These are phyloP conservation scores for Boulengeromyrus knoepffleri DNA, from an alignment of 2,113 vertebrate genomes.

Conservation along the genomic window DNA sequence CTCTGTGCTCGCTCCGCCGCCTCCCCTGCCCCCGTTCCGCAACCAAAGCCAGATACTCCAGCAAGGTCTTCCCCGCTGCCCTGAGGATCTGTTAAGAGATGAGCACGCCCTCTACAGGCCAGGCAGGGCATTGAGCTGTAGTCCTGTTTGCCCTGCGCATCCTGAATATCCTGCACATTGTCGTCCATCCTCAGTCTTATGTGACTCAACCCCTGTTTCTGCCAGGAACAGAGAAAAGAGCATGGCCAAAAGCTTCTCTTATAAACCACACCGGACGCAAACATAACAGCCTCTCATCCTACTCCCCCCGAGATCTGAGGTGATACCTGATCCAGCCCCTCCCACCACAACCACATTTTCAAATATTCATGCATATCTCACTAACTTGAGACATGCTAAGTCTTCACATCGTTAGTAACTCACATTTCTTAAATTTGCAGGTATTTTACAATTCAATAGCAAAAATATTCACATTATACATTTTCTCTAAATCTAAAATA, in stretches of 20 bases:
- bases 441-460: background rate
- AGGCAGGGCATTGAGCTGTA: slow-evolving; percentile 56
- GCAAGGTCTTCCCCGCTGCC: slow-evolving; percentile 55
- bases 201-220: slow-evolving; percentile 74
- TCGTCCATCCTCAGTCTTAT: slow-evolving; percentile 78
- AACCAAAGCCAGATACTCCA: slow-evolving; percentile 61
- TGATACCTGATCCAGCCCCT: background rate
- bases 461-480: background rate
- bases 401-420: background rate
- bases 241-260: background rate
- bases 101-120: slow-evolving; percentile 78
- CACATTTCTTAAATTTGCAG: background rate
- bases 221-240: slow-evolving; percentile 37
- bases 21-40: slow-evolving; percentile 46
- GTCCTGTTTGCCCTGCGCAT: slow-evolving; percentile 56
- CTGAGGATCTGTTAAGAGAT: slow-evolving; percentile 63
- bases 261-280: background rate
- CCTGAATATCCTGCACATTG: slow-evolving; percentile 69
- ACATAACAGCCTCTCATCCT: background rate
- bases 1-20: slow-evolving; percentile 40
- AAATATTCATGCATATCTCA: background rate
- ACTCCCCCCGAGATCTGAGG: background rate
- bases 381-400: background rate
- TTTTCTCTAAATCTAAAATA: background rate
- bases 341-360: background rate